Evolutionary conservation across 2,888 invertebrate genomes (phyloP).

Genomic region (Dynastes maya): DNA sequence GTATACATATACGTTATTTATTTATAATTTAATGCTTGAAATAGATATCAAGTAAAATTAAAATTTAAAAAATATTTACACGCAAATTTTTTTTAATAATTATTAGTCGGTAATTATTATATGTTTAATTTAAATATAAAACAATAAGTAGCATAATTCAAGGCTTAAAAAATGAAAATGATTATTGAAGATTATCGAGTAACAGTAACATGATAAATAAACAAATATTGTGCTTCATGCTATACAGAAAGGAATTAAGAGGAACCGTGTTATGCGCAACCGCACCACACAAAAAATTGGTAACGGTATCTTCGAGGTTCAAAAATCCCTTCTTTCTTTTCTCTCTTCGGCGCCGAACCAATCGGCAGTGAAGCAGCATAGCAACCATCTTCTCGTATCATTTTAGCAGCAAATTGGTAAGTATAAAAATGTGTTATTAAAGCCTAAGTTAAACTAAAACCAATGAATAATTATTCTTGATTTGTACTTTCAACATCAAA

Average conservation of each 20-base stretch:
- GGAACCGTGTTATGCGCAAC: slow-evolving; percentile 40
- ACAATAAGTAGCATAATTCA: too few species aligned
- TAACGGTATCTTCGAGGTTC: slow-evolving; percentile 51
- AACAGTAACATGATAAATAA: too few species aligned
- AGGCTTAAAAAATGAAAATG: too few species aligned
- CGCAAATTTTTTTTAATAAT: too few species aligned
- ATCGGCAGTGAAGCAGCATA: slow-evolving; percentile 51
- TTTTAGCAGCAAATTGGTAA: slow-evolving; percentile 61
- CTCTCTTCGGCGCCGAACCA: slow-evolving; percentile 53
- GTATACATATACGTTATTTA: too few species aligned
- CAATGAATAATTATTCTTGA: slow-evolving; percentile 3
- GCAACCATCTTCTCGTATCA: slow-evolving; percentile 60
- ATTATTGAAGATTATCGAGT: too few species aligned
- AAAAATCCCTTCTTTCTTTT: slow-evolving; percentile 56
- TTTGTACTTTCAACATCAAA: slow-evolving; percentile 26
- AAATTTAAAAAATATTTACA: too few species aligned
- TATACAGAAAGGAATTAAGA: background rate
- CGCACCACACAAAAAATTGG: slow-evolving; percentile 45
- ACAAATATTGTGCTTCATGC: too few species aligned
- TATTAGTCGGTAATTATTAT: too few species aligned
- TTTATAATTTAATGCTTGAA: too few species aligned
- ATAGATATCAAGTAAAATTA: too few species aligned
- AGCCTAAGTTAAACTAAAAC: background rate
- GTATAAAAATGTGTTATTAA: slow-evolving; percentile 55
- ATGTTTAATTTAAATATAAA: too few species aligned